Evolutionary conservation across 2,888 invertebrate species (phyloP), one percentile per base, ranked within the genome.

Genomic region (Pristionchus mayeri): DNA sequence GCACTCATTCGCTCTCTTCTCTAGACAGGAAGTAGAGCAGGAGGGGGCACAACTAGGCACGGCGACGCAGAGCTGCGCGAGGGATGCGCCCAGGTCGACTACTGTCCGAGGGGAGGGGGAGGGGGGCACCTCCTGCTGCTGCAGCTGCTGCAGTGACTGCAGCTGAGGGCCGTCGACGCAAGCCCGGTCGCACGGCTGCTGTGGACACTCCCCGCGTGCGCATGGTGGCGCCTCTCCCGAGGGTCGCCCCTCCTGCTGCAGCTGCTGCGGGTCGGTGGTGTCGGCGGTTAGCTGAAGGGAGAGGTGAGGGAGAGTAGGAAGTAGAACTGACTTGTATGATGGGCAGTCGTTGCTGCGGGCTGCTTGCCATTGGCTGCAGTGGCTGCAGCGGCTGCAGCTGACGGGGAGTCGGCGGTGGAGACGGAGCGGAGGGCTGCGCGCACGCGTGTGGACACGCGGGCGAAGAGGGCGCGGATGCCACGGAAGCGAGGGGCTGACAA

Each of bases 371-470:
- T 37, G 67, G 34, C 9, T 67, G 67, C 37, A 37, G 18, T 30
- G 9, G 57, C 27, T 27, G 27, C 57, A 27, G 37, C 67, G 16
- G 67, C 67, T 9, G 37, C 67, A 21, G 63, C 18, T 34, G 63
- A 9, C 13, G 71, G 44, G 71, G 71, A 4, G 50, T 78, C 81
- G 81, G 81, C 48, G 2, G 44, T 63, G 44, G 63, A 27, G 81
- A 82, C 63, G 1, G 84, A 16, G n/a, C 75, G 84, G 60, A 84
- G 34, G 27, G 75, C 84, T 50, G 84, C 84, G 13, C 84, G 84
- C 50, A 84, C 75, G 75, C 84, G 71, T 37, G 75, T 83, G 71
- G 83, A 83, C 67, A 83, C 67, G 30, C 83, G 83, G 67, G 37
- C 75, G 54, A 84, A 54, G 71, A 84, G 75, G 40, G 30, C 30